phyloP scores from a whole-genome alignment of 2,797 vertebrate species.

The Toxotes lorentzi region DNA sequence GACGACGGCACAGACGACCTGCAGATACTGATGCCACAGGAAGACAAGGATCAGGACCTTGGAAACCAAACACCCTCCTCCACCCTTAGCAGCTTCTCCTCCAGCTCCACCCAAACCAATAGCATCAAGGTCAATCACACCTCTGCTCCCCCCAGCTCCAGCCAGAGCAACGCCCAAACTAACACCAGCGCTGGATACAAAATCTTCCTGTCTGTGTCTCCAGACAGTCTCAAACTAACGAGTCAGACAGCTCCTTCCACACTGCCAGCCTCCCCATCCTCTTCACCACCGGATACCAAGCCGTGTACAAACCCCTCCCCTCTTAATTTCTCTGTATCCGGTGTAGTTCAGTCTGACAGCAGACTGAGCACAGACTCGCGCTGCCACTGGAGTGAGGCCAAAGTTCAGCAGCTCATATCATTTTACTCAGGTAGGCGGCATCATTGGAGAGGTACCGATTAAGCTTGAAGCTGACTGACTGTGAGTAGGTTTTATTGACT shows the following conservation, averaged over 20 bases:
- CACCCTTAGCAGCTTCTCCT: conserved; percentile 44
- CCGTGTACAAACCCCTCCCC: not conserved
- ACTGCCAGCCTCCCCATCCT: conserved; percentile 16
- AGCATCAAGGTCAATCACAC: conserved; percentile 1
- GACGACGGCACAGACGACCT: conserved; percentile 45
- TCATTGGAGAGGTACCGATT: not conserved
- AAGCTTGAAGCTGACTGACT: too few relatives aligned
- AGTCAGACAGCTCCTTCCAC: not conserved
- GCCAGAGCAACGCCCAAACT: conserved; percentile 9
- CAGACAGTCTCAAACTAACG: conserved; percentile 12
- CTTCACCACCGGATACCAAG: conserved; percentile 33
- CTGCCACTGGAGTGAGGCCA: conserved; percentile 72
- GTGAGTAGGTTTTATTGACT: too few relatives aligned
- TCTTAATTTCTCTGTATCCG: not conserved
- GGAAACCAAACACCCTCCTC: conserved; percentile 30
- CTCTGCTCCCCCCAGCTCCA: not conserved
- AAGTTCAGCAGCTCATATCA: conserved; percentile 73
- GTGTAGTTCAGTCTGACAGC: conserved; percentile 26
- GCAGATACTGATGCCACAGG: conserved; percentile 16
- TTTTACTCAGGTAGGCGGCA: conserved; percentile 71
- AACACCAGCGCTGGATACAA: not conserved
- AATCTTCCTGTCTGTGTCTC: conserved; percentile 14
- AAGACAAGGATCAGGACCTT: conserved; percentile 35
- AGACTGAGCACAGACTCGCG: conserved; percentile 32
- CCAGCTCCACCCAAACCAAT: conserved; percentile 36